Percentiles rank a stretch among this genome's conserved stretches.
Evolutionary conservation across 1,140 invertebrate genomes (phyloP).

Genomic region (Conus ventricosus): DNA sequence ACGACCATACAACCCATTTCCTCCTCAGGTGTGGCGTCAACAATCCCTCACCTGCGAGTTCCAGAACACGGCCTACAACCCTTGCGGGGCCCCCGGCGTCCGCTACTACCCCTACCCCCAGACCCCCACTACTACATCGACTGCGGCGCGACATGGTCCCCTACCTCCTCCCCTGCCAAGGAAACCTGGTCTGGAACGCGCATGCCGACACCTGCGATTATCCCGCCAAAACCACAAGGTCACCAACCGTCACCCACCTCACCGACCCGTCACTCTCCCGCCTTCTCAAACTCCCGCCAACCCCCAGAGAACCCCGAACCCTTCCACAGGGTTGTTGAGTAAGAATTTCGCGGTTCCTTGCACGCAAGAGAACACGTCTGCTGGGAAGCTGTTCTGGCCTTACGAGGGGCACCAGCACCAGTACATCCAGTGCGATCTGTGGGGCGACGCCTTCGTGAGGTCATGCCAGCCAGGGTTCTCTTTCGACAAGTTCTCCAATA

Average conservation of each 20-base stretch:
- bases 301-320: not conserved
- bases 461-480: conserved; percentile 24
- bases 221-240: not conserved
- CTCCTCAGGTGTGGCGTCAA: conserved; percentile 6
- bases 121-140: not conserved
- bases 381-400: conserved; percentile 22
- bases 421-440: conserved; percentile 52
- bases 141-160: conserved; percentile 8
- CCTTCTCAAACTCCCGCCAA: not conserved
- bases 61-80: not conserved
- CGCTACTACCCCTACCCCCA: not conserved
- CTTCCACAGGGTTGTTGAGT: not conserved
- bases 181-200: not conserved
- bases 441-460: conserved; percentile 34
- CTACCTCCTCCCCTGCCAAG: not conserved
- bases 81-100: not conserved
- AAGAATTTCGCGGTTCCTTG: not conserved
- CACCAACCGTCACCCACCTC: not conserved
- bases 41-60: not conserved
- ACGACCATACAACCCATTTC: not conserved
- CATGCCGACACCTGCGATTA: not conserved
- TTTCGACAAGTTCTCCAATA: conserved; percentile 25
- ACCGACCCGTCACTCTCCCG: not conserved
- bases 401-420: conserved; percentile 40
- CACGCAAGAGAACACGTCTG: not conserved